Conservation (phyloP, 2,797 vertebrate genomes). For the Nannoperca australis region DNA sequence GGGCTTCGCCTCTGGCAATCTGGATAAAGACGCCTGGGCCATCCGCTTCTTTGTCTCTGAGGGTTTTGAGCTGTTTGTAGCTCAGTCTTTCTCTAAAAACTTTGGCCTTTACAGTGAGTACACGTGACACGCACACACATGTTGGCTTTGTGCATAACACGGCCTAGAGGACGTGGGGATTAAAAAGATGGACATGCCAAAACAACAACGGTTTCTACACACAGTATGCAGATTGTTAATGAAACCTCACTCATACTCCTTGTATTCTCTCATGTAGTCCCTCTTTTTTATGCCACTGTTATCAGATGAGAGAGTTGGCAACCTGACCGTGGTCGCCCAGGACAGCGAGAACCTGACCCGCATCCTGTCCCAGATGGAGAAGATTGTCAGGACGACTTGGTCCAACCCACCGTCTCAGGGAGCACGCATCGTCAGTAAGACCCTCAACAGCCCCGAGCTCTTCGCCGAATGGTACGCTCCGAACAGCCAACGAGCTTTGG, state of each 20-base stretch:
- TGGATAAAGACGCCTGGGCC: constrained; percentile 96
- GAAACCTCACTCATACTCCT: neutral
- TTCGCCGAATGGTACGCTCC: constrained; percentile 91
- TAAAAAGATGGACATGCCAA: too few species aligned
- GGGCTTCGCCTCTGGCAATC: constrained; percentile 95
- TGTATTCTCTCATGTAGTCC: neutral
- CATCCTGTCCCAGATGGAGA: constrained; percentile 96
- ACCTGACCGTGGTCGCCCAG: constrained; percentile 91
- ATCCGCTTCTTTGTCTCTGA: constrained; percentile 94
- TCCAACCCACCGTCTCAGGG: constrained; percentile 98
- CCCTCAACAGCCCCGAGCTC: constrained; percentile 90
- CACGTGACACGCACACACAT: neutral
- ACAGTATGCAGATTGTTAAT: neutral
- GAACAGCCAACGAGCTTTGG: neutral
- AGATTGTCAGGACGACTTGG: constrained; percentile 95
- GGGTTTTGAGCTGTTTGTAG: constrained; percentile 95
- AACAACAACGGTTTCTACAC: neutral
- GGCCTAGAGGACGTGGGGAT: rapidly evolving
- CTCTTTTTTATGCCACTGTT: neutral
- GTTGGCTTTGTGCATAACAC: neutral
- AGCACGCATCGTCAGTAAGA: constrained; percentile 91
- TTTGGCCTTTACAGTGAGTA: constrained; percentile 98
- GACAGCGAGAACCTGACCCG: constrained; percentile 88
- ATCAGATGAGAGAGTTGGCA: constrained; percentile 96
- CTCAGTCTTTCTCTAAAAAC: constrained; percentile 99